Evolutionary conservation across 2,888 invertebrate genomes (phyloP), one percentile per base, ranked within the genome.

Genomic region (Temnothorax unifasciatus): DNA sequence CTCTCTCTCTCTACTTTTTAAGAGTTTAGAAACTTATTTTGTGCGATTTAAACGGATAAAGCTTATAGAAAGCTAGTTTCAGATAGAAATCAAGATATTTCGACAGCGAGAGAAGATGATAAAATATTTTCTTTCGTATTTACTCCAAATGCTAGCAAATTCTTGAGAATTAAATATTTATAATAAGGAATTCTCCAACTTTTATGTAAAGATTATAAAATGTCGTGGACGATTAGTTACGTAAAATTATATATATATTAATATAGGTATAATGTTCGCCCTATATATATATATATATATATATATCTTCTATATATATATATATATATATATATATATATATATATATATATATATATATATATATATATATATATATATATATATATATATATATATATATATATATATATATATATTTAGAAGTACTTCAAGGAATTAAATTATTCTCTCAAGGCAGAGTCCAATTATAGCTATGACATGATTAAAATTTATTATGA

Each of bases 11-110:
- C 38, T 21, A 25, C 38, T 69, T 47, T 69, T 38, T 69, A 47
- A 59, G 18, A 21, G 21, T 21, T 71, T 64, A 34, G 5, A 64
- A 76, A 54, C 21, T 41, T 64, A 41, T 76, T 76, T 13, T 18
- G 38, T 44, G 3, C 21, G 15, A 38, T 52, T 76, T 61, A 44
- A 75, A 18, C 5, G 41, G 9, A 50, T 50, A 63, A 47, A 63
- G 21, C 6, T 68, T 44, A n/a, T 29, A 29, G n/a, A 54, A 41
- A 76, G 38, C 15, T 63, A 47, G 11, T 75, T 75, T 25, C 34
- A 63, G 47, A 15, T n/a, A 57, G 29, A 63, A 47, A 61, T 47
- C 6, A 34, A 47, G n/a, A 15, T 44, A 61, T 61, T n/a, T 47
- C 3, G n/a, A 44, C 6, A 59, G 11, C 5, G 9, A 57, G 9